These are phyloP conservation scores for Eulemur macaco DNA, from an alignment of 2,113 vertebrate genomes.

Conservation along the genomic window DNA sequence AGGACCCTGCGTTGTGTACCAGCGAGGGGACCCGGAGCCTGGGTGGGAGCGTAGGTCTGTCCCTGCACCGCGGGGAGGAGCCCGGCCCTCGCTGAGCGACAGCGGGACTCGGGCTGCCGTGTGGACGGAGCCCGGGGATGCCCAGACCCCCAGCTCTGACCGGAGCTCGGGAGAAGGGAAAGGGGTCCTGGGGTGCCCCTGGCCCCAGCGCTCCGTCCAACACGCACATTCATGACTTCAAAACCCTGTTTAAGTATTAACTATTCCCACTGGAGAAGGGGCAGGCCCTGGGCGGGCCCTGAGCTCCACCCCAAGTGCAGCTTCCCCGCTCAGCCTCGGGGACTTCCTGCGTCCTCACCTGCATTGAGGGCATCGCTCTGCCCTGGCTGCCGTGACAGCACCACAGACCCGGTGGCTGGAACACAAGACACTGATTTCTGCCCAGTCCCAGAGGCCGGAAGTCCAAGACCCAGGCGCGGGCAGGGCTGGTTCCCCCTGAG, in stretches of 20 bases:
- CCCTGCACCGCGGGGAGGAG: accelerated
- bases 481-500: not conserved
- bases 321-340: not conserved
- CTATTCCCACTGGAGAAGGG: accelerated
- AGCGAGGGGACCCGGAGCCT: accelerated
- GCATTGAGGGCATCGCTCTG: no score
- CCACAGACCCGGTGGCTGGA: accelerated
- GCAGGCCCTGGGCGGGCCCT: not conserved
- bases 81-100: accelerated
- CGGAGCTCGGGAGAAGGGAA: accelerated
- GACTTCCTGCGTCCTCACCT: not conserved
- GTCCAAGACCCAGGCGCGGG: no score
- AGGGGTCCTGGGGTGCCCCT: accelerated
- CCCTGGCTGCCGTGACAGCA: not conserved
- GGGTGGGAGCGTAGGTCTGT: not conserved
- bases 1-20: accelerated
- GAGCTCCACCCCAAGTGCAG: not conserved
- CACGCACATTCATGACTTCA: accelerated
- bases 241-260: accelerated
- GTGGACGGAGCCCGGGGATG: accelerated
- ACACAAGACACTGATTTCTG: not conserved
- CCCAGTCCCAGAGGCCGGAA: not conserved
- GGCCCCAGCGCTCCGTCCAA: not conserved
- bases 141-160: accelerated
- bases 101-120: accelerated